These are phyloP conservation scores for Scylla paramamosain DNA, from an alignment of 1,140 invertebrate genomes.

Conservation along the genomic window DNA sequence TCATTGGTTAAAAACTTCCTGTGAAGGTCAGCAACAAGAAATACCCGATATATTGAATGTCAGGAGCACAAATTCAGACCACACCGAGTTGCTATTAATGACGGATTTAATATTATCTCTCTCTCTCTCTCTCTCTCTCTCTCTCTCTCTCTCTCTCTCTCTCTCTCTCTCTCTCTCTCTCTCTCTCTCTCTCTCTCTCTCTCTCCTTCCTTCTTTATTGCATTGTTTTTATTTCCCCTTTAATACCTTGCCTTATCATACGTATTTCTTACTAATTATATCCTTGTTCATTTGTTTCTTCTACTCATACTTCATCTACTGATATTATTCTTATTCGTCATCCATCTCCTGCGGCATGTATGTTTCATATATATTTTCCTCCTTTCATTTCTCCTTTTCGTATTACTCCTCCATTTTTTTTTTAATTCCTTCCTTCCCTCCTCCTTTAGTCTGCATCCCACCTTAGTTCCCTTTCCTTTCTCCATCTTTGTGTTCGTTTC, in stretches of 20 bases:
- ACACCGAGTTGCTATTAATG: not conserved
- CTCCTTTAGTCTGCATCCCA: not conserved
- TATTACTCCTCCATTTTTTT: not conserved
- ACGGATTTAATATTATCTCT: not conserved
- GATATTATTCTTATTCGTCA: no score
- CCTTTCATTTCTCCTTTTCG: not conserved
- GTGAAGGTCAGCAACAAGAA: no score
- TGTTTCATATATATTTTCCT: not conserved
- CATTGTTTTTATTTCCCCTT: not conserved
- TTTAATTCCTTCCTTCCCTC: not conserved
- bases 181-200: not conserved
- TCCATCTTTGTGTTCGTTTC: not conserved
- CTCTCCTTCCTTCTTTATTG: not conserved
- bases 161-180: constrained; percentile 14
- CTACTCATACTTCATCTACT: no score
- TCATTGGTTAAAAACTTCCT: no score
- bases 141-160: constrained; percentile 33
- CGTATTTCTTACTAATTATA: no score
- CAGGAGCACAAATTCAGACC: no score
- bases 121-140: constrained; percentile 34
- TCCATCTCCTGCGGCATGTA: no score
- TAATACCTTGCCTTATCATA: no score
- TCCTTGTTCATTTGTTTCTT: not conserved
- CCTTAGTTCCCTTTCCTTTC: not conserved
- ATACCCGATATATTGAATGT: no score